Base-by-base conservation (phyloP, 2,888 invertebrate genomes). In the Trachelus troglodyta region DNA sequence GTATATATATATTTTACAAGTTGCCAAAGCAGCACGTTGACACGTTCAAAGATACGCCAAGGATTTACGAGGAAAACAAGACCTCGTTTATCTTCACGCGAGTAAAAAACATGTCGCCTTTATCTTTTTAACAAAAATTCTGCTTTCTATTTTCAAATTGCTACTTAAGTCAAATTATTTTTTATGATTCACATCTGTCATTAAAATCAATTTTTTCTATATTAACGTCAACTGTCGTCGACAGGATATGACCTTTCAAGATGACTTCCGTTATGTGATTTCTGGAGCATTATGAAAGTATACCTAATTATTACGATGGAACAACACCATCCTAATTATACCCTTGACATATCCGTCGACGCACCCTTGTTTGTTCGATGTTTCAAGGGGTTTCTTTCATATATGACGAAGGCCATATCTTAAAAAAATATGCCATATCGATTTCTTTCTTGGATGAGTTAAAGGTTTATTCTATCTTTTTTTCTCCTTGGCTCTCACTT, bases 51-150 rank as follows among this genome's bases (percentile, higher is more conserved):
- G 56, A 56, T 56, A 56, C 23, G 56, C 23, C 15, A 56, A 56
- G 9, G 56, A 56, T 56, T 56, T 23, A 56, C 23, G 23, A 9
- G 23, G 23, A 56, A 56, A 56, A 23, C 9, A 56, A 23, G 56
- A 23, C 9, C 56, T 9, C 23, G 56, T 56, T 56, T 56, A 56
- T 23, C 23, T 56, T 56, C 2, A 23, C 40, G 12, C 76, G 33
- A 69, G 69, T 37, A 80, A 85, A 71, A 76, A 77, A 73, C 73
- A 74, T 69, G 56, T 35, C 34, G 73, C 73, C 74, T 31, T 74
- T 85, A 83, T 84, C 75, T 85, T 78, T 80, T 31, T 76, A 69
- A 74, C 77, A 78, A 79, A 77, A 79, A 83, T 79, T 75, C 68
- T 34, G 75, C 79, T 79, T 81, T 6, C 23, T 40, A 40, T 40